phyloP scores from a whole-genome alignment of 2,888 invertebrate genomes.

The Stegana nigrithorax region DNA sequence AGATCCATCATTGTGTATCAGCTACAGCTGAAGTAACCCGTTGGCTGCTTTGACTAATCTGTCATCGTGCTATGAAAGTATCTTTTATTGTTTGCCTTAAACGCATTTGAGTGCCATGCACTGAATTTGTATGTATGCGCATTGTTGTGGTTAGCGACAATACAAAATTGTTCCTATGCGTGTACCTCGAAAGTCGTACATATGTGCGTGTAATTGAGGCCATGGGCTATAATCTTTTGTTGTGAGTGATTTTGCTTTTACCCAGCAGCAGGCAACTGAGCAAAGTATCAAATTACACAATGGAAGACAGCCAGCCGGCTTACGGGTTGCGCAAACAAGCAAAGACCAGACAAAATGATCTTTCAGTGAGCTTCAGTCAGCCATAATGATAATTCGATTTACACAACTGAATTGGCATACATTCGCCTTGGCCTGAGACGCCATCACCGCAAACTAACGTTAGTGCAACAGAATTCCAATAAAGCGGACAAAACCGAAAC shows the following conservation, averaged over 20 bases:
- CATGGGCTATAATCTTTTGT: conserved; percentile 62
- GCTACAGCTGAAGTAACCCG: too few relatives aligned
- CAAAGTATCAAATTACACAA: conserved; percentile 63
- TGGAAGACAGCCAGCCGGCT: conserved; percentile 40
- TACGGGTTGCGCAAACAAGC: conserved; percentile 4
- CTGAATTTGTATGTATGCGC: neutral
- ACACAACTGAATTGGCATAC: conserved; percentile 59
- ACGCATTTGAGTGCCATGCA: neutral
- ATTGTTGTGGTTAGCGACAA: conserved; percentile 24
- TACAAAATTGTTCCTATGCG: neutral
- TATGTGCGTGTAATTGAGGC: conserved; percentile 56
- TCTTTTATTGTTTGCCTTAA: neutral
- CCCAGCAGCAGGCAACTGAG: conserved; percentile 38
- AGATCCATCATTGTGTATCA: too few relatives aligned
- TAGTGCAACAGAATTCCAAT: neutral
- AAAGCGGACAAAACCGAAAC: too few relatives aligned
- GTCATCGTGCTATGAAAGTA: neutral
- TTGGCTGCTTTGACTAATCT: too few relatives aligned
- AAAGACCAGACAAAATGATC: conserved; percentile 50
- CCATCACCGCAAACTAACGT: neutral
- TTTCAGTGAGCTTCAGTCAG: conserved; percentile 64
- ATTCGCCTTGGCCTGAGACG: conserved; percentile 17
- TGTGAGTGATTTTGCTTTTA: conserved; percentile 60
- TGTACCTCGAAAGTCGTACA: too few relatives aligned
- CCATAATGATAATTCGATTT: conserved; percentile 66